Evolutionary conservation across 2,888 invertebrate genomes (phyloP).

Genomic region (Caenorhabditis becei): DNA sequence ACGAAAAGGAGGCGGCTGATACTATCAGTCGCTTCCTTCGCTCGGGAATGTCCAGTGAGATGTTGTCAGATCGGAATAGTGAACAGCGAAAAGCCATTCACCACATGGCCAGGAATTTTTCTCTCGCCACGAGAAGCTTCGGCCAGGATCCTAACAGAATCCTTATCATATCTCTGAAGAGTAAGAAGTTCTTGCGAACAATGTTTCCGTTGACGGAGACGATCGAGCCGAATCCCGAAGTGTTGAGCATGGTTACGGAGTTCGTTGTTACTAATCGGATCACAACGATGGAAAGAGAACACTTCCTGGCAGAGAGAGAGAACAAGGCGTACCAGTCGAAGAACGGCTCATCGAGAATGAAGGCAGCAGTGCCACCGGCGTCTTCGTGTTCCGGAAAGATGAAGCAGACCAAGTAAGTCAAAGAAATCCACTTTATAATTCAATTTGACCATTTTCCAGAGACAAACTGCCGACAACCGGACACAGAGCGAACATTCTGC

Average conservation of each 20-base stretch:
- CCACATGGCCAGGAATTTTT: slow-evolving; percentile 61
- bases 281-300: slow-evolving; percentile 21
- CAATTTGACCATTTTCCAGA: slow-evolving; percentile 60
- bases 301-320: slow-evolving; percentile 26
- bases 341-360: neutral
- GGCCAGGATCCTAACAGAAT: slow-evolving; percentile 61
- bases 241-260: neutral
- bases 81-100: slow-evolving; percentile 69
- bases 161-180: slow-evolving; percentile 39
- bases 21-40: slow-evolving; percentile 13
- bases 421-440: neutral
- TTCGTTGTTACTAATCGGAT: slow-evolving; percentile 11
- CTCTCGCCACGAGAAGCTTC: slow-evolving; percentile 63
- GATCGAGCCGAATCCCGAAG: slow-evolving; percentile 6
- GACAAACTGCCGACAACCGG: slow-evolving; percentile 68
- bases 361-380: slow-evolving; percentile 9
- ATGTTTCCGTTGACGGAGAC: slow-evolving; percentile 8
- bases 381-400: neutral
- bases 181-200: slow-evolving; percentile 4
- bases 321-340: neutral
- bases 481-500: slow-evolving; percentile 61
- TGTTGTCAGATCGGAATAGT: slow-evolving; percentile 48
- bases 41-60: slow-evolving; percentile 6
- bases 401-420: slow-evolving; percentile 14
- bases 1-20: slow-evolving; percentile 12